Conservation (phyloP, 2,113 vertebrate species). For the Hypocryptadius cinnamomeus region DNA sequence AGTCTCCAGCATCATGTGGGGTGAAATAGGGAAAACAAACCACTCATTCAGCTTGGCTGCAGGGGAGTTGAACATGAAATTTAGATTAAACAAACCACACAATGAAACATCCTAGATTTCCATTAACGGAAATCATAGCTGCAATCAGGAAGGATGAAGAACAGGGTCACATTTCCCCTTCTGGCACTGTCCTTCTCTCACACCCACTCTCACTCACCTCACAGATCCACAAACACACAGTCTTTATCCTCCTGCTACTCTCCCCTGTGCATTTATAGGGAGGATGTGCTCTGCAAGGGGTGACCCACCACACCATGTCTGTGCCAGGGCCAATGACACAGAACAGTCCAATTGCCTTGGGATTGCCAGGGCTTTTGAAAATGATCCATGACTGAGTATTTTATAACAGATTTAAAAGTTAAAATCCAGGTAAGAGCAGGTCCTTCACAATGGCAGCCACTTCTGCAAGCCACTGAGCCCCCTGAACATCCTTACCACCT, state of each 20-base stretch:
- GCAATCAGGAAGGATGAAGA: not conserved
- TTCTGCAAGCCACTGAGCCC: not conserved
- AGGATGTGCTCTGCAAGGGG: not conserved
- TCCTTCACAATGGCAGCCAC: not conserved
- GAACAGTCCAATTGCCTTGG: not conserved
- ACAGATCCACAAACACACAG: not conserved
- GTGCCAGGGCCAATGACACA: not conserved
- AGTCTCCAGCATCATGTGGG: not conserved
- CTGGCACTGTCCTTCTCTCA: not conserved
- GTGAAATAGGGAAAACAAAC: not conserved
- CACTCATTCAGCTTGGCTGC: not conserved
- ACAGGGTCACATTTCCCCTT: not conserved
- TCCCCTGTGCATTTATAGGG: not conserved
- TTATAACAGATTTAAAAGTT: not conserved
- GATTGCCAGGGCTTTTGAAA: not conserved
- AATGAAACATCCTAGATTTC: not conserved
- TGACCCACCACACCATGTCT: not conserved
- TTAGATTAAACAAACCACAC: not conserved
- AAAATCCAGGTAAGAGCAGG: not conserved
- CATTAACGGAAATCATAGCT: not conserved
- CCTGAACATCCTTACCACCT: not conserved
- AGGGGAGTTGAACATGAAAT: not conserved
- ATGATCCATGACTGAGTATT: not conserved
- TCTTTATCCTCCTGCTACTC: not conserved
- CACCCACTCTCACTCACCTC: not conserved